Percentiles rank a stretch among this genome's conserved stretches.
Conservation (phyloP, 2,888 invertebrate species). For the Nebria salina region DNA sequence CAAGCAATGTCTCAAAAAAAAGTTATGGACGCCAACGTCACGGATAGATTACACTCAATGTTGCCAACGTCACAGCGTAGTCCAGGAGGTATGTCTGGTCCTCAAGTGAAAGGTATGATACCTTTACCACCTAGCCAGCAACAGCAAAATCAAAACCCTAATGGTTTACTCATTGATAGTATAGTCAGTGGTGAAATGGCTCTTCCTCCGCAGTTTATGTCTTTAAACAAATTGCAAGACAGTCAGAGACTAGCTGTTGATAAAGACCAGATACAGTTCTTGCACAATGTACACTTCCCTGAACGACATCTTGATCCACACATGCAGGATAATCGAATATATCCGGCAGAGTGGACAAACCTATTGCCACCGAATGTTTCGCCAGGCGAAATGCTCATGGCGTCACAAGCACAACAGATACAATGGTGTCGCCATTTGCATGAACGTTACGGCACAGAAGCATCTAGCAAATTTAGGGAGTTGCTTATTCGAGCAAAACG, state of each 20-base stretch:
- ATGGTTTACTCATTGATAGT: slow-evolving; percentile 48
- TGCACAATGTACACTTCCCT: slow-evolving; percentile 69
- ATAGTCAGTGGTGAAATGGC: slow-evolving; percentile 59
- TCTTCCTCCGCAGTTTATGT: slow-evolving; percentile 58
- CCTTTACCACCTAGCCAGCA: slow-evolving; percentile 47
- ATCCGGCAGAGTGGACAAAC: slow-evolving; percentile 56
- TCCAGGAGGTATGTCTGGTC: slow-evolving; percentile 37
- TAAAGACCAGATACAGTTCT: slow-evolving; percentile 67
- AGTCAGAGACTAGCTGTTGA: slow-evolving; percentile 57
- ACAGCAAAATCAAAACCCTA: slow-evolving; percentile 47
- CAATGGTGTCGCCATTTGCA: slow-evolving; percentile 69
- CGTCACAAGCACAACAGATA: slow-evolving; percentile 65
- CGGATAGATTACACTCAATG: slow-evolving; percentile 20
- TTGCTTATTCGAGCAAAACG: slow-evolving; percentile 53
- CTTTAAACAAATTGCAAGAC: slow-evolving; percentile 49
- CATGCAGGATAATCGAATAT: slow-evolving; percentile 52
- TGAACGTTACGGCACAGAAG: slow-evolving; percentile 66
- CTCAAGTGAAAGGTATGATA: slow-evolving; percentile 48
- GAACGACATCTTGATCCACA: slow-evolving; percentile 55
- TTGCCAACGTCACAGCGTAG: slow-evolving; percentile 37
- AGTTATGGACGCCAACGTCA: slow-evolving; percentile 24
- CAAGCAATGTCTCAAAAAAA: slow-evolving; percentile 45
- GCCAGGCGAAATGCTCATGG: slow-evolving; percentile 68
- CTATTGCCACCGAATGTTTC: slow-evolving; percentile 68
- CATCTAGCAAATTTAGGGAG: slow-evolving; percentile 67